Conservation (phyloP, 1,140 invertebrate species). For the Drosophila virilis region DNA sequence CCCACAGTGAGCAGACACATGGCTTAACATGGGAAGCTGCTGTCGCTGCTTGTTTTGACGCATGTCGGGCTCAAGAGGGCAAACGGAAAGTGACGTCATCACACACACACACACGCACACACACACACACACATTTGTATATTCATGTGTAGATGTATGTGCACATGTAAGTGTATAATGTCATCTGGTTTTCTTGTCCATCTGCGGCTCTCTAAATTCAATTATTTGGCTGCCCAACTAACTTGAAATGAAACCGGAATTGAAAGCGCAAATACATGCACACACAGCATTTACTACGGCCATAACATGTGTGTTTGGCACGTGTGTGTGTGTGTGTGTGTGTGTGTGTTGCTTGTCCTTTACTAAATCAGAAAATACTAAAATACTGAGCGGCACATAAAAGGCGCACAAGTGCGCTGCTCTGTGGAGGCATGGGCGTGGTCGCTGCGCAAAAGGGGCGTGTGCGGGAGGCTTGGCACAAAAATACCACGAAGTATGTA, state of each 20-base stretch:
- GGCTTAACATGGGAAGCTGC: background rate
- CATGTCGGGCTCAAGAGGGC: slow-evolving; percentile 22
- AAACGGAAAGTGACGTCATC: slow-evolving; percentile 33
- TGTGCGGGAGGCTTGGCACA: background rate
- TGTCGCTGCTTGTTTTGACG: slow-evolving; percentile 12
- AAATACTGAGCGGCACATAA: slow-evolving; percentile 45
- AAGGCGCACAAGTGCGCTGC: slow-evolving; percentile 21
- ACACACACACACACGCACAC: slow-evolving; percentile 15
- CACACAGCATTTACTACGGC: slow-evolving; percentile 2
- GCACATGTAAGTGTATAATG: slow-evolving; percentile 2
- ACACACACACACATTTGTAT: background rate
- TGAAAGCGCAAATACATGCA: slow-evolving; percentile 39
- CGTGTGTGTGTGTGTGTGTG: slow-evolving; percentile 6
- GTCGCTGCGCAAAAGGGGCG: background rate
- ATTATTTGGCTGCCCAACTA: slow-evolving; percentile 50
- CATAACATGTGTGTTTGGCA: background rate
- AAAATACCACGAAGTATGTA: slow-evolving; percentile 33
- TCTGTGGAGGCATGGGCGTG: background rate
- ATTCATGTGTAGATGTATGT: background rate
- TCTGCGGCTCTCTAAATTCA: slow-evolving; percentile 37
- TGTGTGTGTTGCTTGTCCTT: slow-evolving; percentile 1
- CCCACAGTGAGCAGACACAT: background rate
- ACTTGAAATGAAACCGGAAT: slow-evolving; percentile 50
- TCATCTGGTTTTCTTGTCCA: slow-evolving; percentile 30
- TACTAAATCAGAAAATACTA: slow-evolving; percentile 48